phyloP scores from a whole-genome alignment of 2,113 vertebrate genomes.

The Leucosticte australis region DNA sequence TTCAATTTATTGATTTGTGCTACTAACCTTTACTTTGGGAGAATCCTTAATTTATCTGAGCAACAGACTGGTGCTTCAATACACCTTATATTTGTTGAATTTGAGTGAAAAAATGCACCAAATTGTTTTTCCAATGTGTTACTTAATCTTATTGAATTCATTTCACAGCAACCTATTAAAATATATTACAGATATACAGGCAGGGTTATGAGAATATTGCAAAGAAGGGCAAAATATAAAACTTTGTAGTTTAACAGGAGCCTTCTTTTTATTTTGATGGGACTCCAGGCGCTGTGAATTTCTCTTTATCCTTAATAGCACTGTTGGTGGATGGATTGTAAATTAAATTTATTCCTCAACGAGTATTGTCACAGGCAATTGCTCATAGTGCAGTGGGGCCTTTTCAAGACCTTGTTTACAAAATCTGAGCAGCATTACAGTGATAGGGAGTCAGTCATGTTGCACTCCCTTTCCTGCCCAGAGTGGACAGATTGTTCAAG shows the following conservation, averaged over 20 bases:
- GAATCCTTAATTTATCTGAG: conserved; percentile 39
- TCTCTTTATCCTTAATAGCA: not conserved
- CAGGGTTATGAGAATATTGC: not conserved
- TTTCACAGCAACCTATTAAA: conserved; percentile 23
- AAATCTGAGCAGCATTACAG: not conserved
- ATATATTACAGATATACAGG: not conserved
- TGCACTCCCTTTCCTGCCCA: not conserved
- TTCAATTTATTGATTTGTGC: conserved; percentile 43
- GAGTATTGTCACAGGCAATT: not conserved
- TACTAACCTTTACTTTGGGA: conserved; percentile 1
- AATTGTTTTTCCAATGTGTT: not conserved
- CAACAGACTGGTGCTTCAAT: conserved; percentile 16
- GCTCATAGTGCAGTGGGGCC: not conserved
- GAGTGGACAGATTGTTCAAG: not conserved
- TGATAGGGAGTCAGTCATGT: not conserved
- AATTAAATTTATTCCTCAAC: not conserved
- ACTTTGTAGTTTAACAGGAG: not conserved
- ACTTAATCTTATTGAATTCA: not conserved
- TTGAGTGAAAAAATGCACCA: not conserved
- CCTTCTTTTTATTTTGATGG: not conserved
- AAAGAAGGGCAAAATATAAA: not conserved
- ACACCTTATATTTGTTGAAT: conserved; percentile 25
- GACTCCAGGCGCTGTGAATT: not conserved
- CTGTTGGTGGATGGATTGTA: not conserved
- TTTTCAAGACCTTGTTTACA: not conserved